Evolutionary conservation across 2,888 invertebrate genomes (phyloP).

Genomic region (Eumerus sabulonum): DNA sequence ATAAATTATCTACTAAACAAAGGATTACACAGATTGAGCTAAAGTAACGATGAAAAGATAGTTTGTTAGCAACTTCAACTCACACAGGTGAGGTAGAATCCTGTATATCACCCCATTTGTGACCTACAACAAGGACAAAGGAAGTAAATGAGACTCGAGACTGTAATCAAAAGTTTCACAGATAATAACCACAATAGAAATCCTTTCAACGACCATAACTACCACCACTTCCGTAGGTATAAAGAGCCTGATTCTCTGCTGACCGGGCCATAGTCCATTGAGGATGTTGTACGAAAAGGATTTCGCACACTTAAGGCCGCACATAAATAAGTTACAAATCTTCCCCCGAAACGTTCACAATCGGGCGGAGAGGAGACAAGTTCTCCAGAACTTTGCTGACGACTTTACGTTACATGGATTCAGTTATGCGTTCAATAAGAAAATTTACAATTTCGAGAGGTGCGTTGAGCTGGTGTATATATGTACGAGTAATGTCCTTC

Average conservation of each 20-base stretch:
- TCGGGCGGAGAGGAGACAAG: constrained; percentile 15
- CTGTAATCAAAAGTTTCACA: constrained; percentile 57
- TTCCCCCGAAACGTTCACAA: constrained; percentile 46
- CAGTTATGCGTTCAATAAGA: constrained; percentile 36
- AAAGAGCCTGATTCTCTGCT: constrained; percentile 24
- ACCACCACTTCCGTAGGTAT: constrained; percentile 32
- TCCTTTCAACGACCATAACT: constrained; percentile 52
- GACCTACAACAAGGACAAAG: too few relatives aligned
- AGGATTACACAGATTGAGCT: constrained; percentile 29
- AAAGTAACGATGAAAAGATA: constrained; percentile 9
- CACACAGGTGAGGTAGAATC: constrained; percentile 22
- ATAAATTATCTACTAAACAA: background rate
- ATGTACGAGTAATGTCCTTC: background rate
- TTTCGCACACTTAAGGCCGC: constrained; percentile 34
- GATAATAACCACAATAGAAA: constrained; percentile 65
- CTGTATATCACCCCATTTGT: constrained; percentile 11
- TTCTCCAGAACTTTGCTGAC: constrained; percentile 50
- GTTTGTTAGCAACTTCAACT: constrained; percentile 52
- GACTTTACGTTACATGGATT: constrained; percentile 50
- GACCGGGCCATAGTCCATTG: constrained; percentile 22
- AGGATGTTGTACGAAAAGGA: constrained; percentile 54
- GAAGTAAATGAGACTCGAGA: too few relatives aligned
- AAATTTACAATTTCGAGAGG: constrained; percentile 36
- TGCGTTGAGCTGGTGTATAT: constrained; percentile 8
- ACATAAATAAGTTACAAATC: constrained; percentile 48